phyloP scores from a whole-genome alignment of 2,888 invertebrate genomes.

The Nipponacmea schrenckii region DNA sequence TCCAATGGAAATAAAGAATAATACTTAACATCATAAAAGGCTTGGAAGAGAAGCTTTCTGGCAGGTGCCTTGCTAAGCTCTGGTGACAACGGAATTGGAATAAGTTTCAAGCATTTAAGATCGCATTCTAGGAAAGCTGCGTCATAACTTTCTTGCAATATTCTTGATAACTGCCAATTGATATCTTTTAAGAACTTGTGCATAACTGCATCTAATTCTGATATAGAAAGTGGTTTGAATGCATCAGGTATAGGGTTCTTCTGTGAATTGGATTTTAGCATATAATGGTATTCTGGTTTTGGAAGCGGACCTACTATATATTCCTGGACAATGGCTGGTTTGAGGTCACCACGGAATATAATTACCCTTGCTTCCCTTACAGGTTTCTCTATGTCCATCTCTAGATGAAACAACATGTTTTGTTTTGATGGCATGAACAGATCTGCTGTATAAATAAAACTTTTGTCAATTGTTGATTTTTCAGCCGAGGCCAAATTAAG shows the following conservation, averaged over 20 bases:
- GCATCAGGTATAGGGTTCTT: slow-evolving; percentile 29
- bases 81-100: slow-evolving; percentile 16
- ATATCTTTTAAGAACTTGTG: slow-evolving; percentile 21
- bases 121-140: slow-evolving; percentile 25
- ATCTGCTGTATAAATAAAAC: slow-evolving; percentile 40
- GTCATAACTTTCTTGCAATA: slow-evolving; percentile 32
- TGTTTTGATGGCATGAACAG: slow-evolving; percentile 39
- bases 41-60: slow-evolving; percentile 33
- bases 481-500: slow-evolving; percentile 29
- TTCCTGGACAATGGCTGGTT: slow-evolving; percentile 42
- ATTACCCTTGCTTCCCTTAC: slow-evolving; percentile 42
- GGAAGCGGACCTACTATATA: slow-evolving; percentile 36
- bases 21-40: slow-evolving; percentile 28
- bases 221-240: slow-evolving; percentile 26
- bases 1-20: slow-evolving; percentile 38
- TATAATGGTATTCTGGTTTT: slow-evolving; percentile 22
- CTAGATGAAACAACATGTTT: slow-evolving; percentile 34
- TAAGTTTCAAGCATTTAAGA: slow-evolving; percentile 30
- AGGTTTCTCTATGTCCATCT: slow-evolving; percentile 32
- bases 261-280: slow-evolving; percentile 11
- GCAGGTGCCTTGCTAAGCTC: slow-evolving; percentile 7
- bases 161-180: slow-evolving; percentile 16
- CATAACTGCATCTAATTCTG: slow-evolving; percentile 23
- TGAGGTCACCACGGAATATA: slow-evolving; percentile 43
- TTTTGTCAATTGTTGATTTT: slow-evolving; percentile 18